Base-by-base conservation (phyloP, 1,140 invertebrate genomes). In the Sycobia sp. region DNA sequence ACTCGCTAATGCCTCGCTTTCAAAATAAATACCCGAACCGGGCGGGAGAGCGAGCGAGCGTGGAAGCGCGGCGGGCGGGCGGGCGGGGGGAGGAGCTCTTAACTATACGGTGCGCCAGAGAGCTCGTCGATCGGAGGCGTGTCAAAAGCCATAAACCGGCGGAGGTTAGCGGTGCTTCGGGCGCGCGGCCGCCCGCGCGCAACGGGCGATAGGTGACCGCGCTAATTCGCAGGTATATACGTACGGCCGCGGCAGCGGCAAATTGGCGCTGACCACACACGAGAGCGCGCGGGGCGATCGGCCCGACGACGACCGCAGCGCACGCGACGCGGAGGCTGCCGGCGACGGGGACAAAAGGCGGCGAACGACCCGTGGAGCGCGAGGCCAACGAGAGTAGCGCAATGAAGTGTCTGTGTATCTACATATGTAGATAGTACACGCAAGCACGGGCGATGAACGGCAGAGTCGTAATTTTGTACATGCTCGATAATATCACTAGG, bases 191-290 rank as follows among this genome's bases (percentile, higher is more conserved):
- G n/a, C 60, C 58, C 59, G 51, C 57, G 23, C n/a, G 22, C n/a
- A 39, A 46, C 47, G 9, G 11, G 50, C 56, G 46, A 47, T 62
- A 58, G 64, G 68, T 69, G 71, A 63, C 62, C 54, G 62, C 67
- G 72, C 68, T 73, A 74, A 78, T 79, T 76, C 69, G 69, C 71
- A 74, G 72, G 70, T 72, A 77, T 65, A 69, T n/a, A n/a, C n/a
- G n/a, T n/a, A 58, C 67, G n/a, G n/a, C n/a, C n/a, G n/a, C n/a
- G n/a, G 55, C 57, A 78, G 76, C 71, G 71, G 73, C 72, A 75
- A 76, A 78, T 76, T 76, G 74, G 65, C 72, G 73, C 67, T 73
- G 72, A 71, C 72, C 74, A 73, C 69, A 75, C 72, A 70, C 66
- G 67, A 67, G 61, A 58, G 44, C 14, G 13, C 4, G 43, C 60